phyloP scores from a whole-genome alignment of 2,797 vertebrate species.

The Pangasius mekongensis region DNA sequence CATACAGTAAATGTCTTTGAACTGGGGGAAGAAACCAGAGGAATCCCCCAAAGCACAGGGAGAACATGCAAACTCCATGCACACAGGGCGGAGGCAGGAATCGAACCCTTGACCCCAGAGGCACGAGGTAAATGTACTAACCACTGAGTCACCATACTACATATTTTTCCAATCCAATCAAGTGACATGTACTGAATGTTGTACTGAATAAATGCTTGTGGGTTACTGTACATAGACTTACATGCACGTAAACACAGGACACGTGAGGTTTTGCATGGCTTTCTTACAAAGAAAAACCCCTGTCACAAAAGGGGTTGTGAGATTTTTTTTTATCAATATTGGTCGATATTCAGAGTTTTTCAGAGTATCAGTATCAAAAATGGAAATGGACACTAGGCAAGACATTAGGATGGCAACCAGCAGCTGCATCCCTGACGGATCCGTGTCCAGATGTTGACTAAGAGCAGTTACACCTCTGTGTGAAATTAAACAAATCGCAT shows the following conservation, averaged over 20 bases:
- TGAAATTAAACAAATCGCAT: background rate
- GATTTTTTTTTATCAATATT: too few species aligned
- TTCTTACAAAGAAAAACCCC: background rate
- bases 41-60: too few species aligned
- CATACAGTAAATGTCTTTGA: too few species aligned
- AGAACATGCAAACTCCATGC: too few species aligned
- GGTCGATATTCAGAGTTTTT: background rate
- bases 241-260: background rate
- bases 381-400: background rate
- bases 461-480: background rate
- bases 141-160: too few species aligned
- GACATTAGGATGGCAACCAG: background rate
- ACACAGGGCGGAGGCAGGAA: too few species aligned
- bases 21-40: too few species aligned
- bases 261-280: background rate
- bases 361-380: background rate
- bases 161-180: background rate
- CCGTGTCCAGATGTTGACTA: slow-evolving; percentile 22
- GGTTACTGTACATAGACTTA: too few species aligned
- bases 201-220: too few species aligned
- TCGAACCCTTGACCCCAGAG: too few species aligned
- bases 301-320: background rate
- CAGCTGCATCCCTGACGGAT: background rate
- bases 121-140: too few species aligned
- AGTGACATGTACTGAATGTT: background rate